A percentile compares a stretch with the other conserved stretches of the same genome.
Conservation (phyloP, 2,888 invertebrate genomes). For the Julus scanicus region DNA sequence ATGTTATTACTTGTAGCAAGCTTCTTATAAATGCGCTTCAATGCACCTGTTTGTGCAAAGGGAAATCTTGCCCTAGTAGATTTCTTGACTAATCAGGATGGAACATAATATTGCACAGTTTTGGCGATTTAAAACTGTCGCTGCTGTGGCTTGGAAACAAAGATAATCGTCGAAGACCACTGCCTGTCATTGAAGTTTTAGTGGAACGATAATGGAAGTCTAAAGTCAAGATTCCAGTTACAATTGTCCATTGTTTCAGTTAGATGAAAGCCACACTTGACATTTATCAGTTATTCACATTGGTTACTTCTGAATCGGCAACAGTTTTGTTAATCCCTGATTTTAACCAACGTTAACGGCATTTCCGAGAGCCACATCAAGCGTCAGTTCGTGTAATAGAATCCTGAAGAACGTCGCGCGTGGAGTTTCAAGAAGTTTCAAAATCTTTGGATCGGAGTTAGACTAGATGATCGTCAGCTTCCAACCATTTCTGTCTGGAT, state of each 20-base stretch:
- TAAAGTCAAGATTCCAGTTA: no score
- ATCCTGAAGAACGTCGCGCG: neutral
- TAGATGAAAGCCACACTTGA: neutral
- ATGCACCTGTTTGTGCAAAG: neutral
- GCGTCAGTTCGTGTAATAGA: neutral
- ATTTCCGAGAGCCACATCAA: neutral
- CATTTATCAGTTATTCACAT: neutral
- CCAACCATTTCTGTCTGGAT: constrained; percentile 24
- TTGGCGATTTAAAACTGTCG: neutral
- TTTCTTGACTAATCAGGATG: neutral
- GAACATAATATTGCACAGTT: neutral
- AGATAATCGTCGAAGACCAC: no score
- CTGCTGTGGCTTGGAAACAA: no score
- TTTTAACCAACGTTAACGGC: neutral
- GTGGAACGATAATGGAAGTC: neutral
- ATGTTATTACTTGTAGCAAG: neutral
- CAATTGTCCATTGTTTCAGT: no score
- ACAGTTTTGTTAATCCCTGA: neutral
- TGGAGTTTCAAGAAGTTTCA: constrained; percentile 4
- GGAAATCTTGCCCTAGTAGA: neutral
- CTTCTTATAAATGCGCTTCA: constrained; percentile 8
- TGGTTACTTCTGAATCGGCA: neutral
- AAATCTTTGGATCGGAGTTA: neutral
- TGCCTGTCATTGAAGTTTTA: neutral
- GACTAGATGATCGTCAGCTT: neutral